Conservation (phyloP, 2,797 vertebrate species). For the Sebastes alutus region DNA sequence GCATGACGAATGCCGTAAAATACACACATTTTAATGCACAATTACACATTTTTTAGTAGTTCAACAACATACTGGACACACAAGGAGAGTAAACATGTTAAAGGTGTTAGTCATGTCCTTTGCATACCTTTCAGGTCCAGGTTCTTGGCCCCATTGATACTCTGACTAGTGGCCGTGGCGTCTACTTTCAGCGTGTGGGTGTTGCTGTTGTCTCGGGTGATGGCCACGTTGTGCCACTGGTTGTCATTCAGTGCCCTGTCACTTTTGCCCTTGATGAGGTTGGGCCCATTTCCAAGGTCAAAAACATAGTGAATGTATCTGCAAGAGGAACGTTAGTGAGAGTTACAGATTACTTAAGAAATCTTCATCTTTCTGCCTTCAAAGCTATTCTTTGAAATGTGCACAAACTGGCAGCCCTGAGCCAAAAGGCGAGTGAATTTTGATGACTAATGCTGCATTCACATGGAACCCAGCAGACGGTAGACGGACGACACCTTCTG, state of each 20-base stretch:
- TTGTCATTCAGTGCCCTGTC: slow-evolving; percentile 96
- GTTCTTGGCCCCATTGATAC: slow-evolving; percentile 98
- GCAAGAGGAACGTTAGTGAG: background rate
- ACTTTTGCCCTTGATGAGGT: slow-evolving; percentile 97
- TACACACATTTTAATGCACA: background rate
- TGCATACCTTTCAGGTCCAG: slow-evolving; percentile 84
- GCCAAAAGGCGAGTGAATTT: background rate
- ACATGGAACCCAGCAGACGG: background rate
- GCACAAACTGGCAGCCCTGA: background rate
- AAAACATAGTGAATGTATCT: slow-evolving; percentile 92
- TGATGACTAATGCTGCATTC: background rate
- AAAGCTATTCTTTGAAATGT: background rate
- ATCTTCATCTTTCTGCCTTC: background rate
- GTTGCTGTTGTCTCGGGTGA: slow-evolving; percentile 97
- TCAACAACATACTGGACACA: background rate
- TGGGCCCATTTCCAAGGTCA: slow-evolving; percentile 96
- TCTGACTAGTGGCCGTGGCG: slow-evolving; percentile 91
- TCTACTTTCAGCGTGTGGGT: slow-evolving; percentile 97
- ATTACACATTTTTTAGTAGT: background rate
- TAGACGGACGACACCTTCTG: background rate
- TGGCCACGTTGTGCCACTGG: slow-evolving; percentile 98
- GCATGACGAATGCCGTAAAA: background rate
- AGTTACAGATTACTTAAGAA: background rate
- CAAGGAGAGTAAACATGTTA: background rate
- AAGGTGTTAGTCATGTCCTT: background rate